These are phyloP conservation scores for Micronycteris hirsuta DNA, from an alignment of 2,113 vertebrate genomes.

Conservation along the genomic window DNA sequence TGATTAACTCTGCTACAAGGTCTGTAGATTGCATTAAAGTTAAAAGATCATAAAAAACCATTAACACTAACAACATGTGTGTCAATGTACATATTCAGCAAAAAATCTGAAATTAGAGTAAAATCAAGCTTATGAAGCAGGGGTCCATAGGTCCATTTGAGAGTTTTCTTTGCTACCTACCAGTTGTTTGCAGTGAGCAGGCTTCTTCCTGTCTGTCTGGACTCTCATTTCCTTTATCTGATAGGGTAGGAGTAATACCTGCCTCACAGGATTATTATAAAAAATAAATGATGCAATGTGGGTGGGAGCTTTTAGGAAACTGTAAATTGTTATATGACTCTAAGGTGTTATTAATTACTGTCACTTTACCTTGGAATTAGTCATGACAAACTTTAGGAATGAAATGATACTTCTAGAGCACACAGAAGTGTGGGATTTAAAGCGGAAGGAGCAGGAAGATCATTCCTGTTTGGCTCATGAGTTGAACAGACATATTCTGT, in stretches of 20 bases:
- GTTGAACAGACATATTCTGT: not conserved
- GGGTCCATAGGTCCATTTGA: accelerated
- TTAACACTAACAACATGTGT: not conserved
- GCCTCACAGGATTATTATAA: not conserved
- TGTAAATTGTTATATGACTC: not conserved
- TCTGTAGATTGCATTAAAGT: not conserved
- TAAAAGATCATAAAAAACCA: not conserved
- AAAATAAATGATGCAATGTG: slow-evolving; percentile 32
- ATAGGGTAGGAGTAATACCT: not conserved
- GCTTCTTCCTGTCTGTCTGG: not conserved
- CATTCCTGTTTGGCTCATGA: not conserved
- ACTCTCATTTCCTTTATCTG: not conserved
- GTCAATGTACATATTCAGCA: not conserved
- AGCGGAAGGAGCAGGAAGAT: not conserved
- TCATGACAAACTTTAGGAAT: not conserved
- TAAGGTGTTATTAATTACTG: not conserved
- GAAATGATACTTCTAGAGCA: not conserved
- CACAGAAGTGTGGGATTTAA: not conserved
- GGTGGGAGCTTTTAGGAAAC: slow-evolving; percentile 10
- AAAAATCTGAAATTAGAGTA: not conserved
- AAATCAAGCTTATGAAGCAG: not conserved
- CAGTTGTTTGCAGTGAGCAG: not conserved
- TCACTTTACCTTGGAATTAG: not conserved
- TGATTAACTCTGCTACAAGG: not conserved
- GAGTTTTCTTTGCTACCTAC: not conserved